Evolutionary conservation across 2,888 invertebrate genomes (phyloP), one percentile per base, ranked within the genome.

Genomic region (Apodemia mormo): DNA sequence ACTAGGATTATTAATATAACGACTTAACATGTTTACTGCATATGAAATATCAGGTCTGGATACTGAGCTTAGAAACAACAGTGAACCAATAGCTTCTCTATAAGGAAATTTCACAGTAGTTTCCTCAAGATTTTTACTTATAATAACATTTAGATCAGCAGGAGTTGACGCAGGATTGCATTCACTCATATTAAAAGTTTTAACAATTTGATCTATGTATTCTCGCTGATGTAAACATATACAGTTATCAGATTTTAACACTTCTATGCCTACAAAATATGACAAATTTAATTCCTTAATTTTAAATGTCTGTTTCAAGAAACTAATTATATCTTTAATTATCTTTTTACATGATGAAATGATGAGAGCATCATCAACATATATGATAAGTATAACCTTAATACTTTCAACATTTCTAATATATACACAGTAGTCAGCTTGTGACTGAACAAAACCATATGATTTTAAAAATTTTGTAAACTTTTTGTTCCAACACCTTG

Each of bases 31-130:
- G 67, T 54, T 72, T 30, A 73, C 71, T 56, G 72, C 30, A 52
- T 64, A 37, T 37, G 70, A 65, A 10, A 76, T 58, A 56, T 76
- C 76, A 43, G 75, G 74, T 61, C 75, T 73, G 4, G 74, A 65
- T 1, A 72, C 70, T 9, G 73, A 52, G 9, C 69, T 71, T 5
- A 71, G 71, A 72, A 75, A 76, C 73, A 76, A 70, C n/a, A 76
- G 65, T 12, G 71, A 75, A 14, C 76, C 75, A 43, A 76, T 74
- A 10, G 72, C 43, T 45, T 73, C 70, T 65, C 75, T 70, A 68
- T 74, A 76, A 65, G 71, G 40, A 1, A 71, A 5, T 66, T 75
- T 74, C 65, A 56, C 72, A 45, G 66, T 30, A 10, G 52, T n/a
- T 58, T 76, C 73, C 69, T 71, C 22, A 3, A 49, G 29, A 67